These are phyloP conservation scores for Sarcophaga bullata DNA, from an alignment of 1,140 invertebrate genomes.

Conservation along the genomic window DNA sequence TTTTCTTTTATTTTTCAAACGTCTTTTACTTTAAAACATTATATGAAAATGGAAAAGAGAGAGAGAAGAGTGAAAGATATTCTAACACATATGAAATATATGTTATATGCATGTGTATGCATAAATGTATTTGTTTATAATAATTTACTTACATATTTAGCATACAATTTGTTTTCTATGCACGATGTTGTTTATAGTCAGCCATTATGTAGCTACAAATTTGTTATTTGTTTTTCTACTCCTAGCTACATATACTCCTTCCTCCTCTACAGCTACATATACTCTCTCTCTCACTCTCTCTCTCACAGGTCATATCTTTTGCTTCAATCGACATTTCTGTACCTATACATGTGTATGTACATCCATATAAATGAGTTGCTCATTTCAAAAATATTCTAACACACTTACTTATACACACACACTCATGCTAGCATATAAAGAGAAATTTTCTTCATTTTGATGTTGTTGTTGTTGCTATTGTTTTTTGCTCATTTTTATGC, in stretches of 20 bases:
- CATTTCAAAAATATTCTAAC: neutral
- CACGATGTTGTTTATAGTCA: slow-evolving; percentile 18
- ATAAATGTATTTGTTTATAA: slow-evolving; percentile 7
- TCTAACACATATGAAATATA: neutral
- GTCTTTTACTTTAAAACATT: neutral
- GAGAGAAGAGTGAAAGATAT: neutral
- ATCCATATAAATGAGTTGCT: slow-evolving; percentile 19
- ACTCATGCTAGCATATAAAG: neutral
- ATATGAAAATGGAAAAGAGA: neutral
- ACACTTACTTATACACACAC: no score
- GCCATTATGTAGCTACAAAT: neutral
- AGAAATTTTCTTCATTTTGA: neutral
- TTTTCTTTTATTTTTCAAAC: no score
- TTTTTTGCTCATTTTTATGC: slow-evolving; percentile 19
- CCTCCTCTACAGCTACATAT: no score
- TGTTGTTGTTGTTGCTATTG: neutral
- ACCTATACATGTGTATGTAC: neutral
- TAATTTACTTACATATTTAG: slow-evolving; percentile 14
- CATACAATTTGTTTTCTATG: slow-evolving; percentile 24
- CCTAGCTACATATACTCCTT: no score
- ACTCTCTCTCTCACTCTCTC: neutral
- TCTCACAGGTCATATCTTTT: no score
- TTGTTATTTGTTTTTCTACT: neutral
- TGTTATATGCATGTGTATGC: neutral
- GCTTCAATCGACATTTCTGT: no score